phyloP scores from a whole-genome alignment of 2,888 invertebrate genomes.

The Mythimna loreyi region DNA sequence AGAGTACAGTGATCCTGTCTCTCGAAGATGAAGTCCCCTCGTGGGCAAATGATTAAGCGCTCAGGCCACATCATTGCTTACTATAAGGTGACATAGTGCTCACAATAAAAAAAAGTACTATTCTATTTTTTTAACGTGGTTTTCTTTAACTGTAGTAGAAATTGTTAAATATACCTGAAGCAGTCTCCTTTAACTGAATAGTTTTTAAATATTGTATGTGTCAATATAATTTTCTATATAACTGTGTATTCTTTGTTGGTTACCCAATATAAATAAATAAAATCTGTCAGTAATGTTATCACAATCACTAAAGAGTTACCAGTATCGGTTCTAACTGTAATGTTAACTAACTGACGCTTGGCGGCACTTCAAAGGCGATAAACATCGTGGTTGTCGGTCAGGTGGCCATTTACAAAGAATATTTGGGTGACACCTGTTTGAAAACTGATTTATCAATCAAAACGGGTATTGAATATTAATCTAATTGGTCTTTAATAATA shows the following conservation, averaged over 20 bases:
- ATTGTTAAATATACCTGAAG: too few relatives aligned
- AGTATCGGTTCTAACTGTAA: slow-evolving; percentile 32
- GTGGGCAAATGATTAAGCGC: too few relatives aligned
- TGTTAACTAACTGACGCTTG: slow-evolving; percentile 28
- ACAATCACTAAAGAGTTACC: slow-evolving; percentile 5
- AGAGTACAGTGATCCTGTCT: too few relatives aligned
- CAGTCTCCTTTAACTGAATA: too few relatives aligned
- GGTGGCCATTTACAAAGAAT: slow-evolving; percentile 17
- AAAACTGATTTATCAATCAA: slow-evolving; percentile 9
- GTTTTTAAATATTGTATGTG: too few relatives aligned
- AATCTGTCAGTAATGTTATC: background rate
- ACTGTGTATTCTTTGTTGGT: too few relatives aligned
- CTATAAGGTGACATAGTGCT: too few relatives aligned
- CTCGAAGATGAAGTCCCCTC: too few relatives aligned
- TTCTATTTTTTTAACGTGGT: too few relatives aligned
- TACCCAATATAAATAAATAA: background rate
- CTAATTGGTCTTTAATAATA: background rate
- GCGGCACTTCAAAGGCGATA: slow-evolving; percentile 60
- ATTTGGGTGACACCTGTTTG: slow-evolving; percentile 38
- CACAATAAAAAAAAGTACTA: too few relatives aligned
- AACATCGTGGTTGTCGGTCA: slow-evolving; percentile 37
- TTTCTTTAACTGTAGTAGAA: too few relatives aligned
- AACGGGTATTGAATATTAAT: slow-evolving; percentile 1
- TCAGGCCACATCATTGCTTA: too few relatives aligned
- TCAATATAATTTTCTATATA: background rate